These are phyloP conservation scores for Hyposoter dolosus DNA, from an alignment of 2,888 invertebrate genomes.

Conservation along the genomic window DNA sequence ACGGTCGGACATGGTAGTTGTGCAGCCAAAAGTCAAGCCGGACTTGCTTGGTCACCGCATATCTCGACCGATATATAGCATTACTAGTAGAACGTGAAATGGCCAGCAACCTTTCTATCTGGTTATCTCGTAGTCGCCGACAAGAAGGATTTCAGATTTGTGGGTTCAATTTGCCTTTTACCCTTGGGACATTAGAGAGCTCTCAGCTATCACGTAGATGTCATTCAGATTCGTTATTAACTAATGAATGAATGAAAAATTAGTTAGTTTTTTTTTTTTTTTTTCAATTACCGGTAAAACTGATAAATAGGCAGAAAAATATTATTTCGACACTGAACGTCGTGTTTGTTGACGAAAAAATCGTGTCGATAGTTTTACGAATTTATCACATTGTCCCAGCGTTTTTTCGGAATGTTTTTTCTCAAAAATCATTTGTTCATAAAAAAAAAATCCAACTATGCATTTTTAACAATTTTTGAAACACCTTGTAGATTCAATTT, in stretches of 20 bases:
- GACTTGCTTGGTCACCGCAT: constrained; percentile 58
- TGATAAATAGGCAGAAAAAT: no score
- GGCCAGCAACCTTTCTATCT: constrained; percentile 49
- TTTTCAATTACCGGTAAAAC: no score
- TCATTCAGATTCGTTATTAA: constrained; percentile 14
- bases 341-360: no score
- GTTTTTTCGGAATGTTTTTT: background rate
- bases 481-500: constrained; percentile 14
- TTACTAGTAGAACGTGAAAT: constrained; percentile 15
- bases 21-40: constrained; percentile 59
- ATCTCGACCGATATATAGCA: constrained; percentile 30
- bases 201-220: background rate
- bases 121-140: constrained; percentile 57
- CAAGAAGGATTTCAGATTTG: constrained; percentile 46
- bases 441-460: background rate
- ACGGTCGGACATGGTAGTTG: constrained; percentile 25
- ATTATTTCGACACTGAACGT: no score
- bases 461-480: background rate
- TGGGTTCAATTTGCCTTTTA: constrained; percentile 38
- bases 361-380: no score
- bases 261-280: background rate
- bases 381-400: no score
- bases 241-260: background rate
- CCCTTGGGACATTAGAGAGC: constrained; percentile 38
- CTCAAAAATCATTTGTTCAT: background rate